phyloP scores from a whole-genome alignment of 2,797 vertebrate species.

The Darevskia mixta region DNA sequence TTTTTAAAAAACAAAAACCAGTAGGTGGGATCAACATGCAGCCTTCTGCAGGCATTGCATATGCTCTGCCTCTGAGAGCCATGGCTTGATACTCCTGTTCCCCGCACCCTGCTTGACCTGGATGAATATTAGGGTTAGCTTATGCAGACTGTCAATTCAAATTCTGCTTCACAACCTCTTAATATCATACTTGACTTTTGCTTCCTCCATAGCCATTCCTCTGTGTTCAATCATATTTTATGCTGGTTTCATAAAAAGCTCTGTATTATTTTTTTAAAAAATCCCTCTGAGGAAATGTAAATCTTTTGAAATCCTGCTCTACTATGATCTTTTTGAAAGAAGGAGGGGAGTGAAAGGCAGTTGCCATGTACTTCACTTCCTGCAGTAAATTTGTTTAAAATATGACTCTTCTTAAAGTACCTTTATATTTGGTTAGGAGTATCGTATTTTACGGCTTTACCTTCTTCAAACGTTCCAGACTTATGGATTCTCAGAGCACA shows the following conservation, averaged over 20 bases:
- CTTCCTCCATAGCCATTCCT: background rate
- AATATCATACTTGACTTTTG: constrained; percentile 8
- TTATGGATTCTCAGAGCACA: constrained; percentile 12
- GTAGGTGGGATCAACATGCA: background rate
- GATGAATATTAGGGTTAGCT: background rate
- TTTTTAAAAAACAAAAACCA: background rate
- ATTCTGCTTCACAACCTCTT: constrained; percentile 14
- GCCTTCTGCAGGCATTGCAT: background rate
- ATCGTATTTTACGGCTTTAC: constrained; percentile 37
- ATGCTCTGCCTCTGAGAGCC: background rate
- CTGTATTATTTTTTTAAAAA: constrained; percentile 16
- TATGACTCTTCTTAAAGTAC: constrained; percentile 23
- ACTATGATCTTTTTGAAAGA: constrained; percentile 7
- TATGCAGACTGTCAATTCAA: background rate
- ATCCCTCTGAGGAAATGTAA: constrained; percentile 20
- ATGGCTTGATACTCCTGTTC: background rate
- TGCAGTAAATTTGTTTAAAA: constrained; percentile 33
- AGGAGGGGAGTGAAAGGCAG: background rate
- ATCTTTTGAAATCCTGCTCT: constrained; percentile 13
- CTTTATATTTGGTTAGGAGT: constrained; percentile 23
- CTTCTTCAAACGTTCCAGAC: background rate
- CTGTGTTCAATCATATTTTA: constrained; percentile 8
- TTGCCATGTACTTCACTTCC: constrained; percentile 35
- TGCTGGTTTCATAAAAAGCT: constrained; percentile 14
- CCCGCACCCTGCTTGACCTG: background rate